These are phyloP conservation scores for Melanotus villosus DNA, from an alignment of 2,888 invertebrate genomes.

Conservation along the genomic window DNA sequence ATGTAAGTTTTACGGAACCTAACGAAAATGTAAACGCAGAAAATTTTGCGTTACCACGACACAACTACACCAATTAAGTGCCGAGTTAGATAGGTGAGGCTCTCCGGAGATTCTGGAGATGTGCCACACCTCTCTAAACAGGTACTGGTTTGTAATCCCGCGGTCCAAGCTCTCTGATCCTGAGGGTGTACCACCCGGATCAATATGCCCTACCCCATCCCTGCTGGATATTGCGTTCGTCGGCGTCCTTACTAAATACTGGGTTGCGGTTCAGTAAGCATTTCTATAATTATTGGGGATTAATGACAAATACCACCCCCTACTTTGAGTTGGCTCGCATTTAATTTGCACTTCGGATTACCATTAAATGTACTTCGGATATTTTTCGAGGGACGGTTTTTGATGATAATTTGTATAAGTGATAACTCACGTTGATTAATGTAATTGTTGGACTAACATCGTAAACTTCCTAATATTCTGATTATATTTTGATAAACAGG, in stretches of 20 bases:
- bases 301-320: background rate
- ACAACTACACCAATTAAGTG: background rate
- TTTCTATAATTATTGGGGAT: conserved; percentile 16
- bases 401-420: no score
- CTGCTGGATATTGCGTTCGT: conserved; percentile 44
- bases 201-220: conserved; percentile 42
- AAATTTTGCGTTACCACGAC: background rate
- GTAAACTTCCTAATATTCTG: no score
- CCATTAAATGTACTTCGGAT: no score
- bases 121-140: conserved; percentile 49
- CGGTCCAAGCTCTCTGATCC: conserved; percentile 47
- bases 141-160: conserved; percentile 47
- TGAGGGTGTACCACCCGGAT: conserved; percentile 46
- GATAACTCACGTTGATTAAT: no score
- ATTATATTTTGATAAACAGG: no score
- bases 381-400: no score
- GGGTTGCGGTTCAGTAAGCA: conserved; percentile 15
- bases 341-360: background rate
- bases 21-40: background rate
- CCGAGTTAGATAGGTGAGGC: conserved; percentile 3
- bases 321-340: background rate
- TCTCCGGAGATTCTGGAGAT: conserved; percentile 31
- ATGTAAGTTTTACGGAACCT: no score
- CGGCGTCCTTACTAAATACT: conserved; percentile 45
- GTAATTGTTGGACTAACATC: no score